phyloP scores from a whole-genome alignment of 2,888 invertebrate species.

The Phlogophora meticulosa region DNA sequence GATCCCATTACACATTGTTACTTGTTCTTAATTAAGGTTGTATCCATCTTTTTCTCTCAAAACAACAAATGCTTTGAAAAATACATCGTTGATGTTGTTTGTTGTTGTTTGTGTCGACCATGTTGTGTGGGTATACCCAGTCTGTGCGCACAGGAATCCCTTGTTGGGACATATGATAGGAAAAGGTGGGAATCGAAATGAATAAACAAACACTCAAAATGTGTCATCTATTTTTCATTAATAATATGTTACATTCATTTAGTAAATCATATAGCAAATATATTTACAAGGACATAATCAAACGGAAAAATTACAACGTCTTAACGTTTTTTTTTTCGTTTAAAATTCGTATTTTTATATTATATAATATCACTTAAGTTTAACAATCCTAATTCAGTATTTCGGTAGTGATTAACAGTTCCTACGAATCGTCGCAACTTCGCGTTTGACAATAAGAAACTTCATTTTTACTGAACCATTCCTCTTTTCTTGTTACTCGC shows the following conservation, averaged over 20 bases:
- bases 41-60: too few relatives aligned
- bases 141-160: too few relatives aligned
- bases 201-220: constrained; percentile 82
- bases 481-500: constrained; percentile 59
- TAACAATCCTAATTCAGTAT: constrained; percentile 85
- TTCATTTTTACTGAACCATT: constrained; percentile 56
- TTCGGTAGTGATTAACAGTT: constrained; percentile 83
- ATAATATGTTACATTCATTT: constrained; percentile 91
- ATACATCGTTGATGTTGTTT: too few relatives aligned
- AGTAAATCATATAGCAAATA: constrained; percentile 91
- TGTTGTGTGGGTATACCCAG: too few relatives aligned
- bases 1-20: too few relatives aligned
- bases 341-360: constrained; percentile 91
- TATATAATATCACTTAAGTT: constrained; percentile 90
- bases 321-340: constrained; percentile 86
- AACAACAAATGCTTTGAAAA: too few relatives aligned
- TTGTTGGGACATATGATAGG: not conserved
- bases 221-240: constrained; percentile 90
- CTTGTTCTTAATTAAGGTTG: too few relatives aligned
- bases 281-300: constrained; percentile 90
- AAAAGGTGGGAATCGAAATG: constrained; percentile 67
- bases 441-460: constrained; percentile 53
- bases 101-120: too few relatives aligned
- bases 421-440: constrained; percentile 80
- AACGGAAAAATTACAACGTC: constrained; percentile 88